Evolutionary conservation across 2,888 invertebrate species (phyloP).

Genomic region (Leptopilina drosophilae): DNA sequence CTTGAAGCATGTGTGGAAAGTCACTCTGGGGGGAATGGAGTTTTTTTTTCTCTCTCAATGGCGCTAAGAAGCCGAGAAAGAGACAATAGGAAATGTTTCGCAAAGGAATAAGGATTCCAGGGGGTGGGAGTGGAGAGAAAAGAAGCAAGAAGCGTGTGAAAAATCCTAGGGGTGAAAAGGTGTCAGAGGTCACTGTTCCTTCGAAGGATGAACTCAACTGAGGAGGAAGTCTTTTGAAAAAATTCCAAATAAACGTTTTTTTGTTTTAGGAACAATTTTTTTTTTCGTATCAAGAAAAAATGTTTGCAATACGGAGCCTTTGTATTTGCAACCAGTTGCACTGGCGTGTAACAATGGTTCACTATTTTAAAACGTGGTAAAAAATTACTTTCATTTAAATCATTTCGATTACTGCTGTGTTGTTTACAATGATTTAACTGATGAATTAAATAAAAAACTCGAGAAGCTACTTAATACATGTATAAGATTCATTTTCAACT

Average conservation of each 20-base stretch:
- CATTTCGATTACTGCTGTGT: too few species aligned
- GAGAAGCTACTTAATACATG: too few species aligned
- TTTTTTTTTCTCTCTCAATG: slow-evolving; percentile 52
- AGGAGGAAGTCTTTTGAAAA: not conserved
- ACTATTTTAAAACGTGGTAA: too few species aligned
- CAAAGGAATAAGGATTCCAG: slow-evolving; percentile 46
- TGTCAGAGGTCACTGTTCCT: slow-evolving; percentile 49
- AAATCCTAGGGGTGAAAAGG: slow-evolving; percentile 64
- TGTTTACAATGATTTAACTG: too few species aligned
- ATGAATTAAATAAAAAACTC: too few species aligned
- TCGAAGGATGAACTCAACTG: slow-evolving; percentile 25
- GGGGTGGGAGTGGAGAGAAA: not conserved
- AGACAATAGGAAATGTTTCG: slow-evolving; percentile 41
- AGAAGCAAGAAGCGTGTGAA: slow-evolving; percentile 62
- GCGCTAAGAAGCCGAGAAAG: slow-evolving; percentile 41
- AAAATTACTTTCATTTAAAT: too few species aligned
- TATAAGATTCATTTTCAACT: too few species aligned
- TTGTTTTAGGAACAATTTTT: too few species aligned
- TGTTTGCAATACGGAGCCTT: too few species aligned
- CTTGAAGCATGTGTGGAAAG: slow-evolving; percentile 67
- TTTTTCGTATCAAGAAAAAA: too few species aligned
- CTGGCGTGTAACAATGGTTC: too few species aligned
- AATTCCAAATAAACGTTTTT: not conserved
- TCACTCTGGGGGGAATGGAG: slow-evolving; percentile 56
- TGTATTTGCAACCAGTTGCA: too few species aligned